Conservation (phyloP, 2,797 vertebrate genomes). For the Myotis daubentonii region DNA sequence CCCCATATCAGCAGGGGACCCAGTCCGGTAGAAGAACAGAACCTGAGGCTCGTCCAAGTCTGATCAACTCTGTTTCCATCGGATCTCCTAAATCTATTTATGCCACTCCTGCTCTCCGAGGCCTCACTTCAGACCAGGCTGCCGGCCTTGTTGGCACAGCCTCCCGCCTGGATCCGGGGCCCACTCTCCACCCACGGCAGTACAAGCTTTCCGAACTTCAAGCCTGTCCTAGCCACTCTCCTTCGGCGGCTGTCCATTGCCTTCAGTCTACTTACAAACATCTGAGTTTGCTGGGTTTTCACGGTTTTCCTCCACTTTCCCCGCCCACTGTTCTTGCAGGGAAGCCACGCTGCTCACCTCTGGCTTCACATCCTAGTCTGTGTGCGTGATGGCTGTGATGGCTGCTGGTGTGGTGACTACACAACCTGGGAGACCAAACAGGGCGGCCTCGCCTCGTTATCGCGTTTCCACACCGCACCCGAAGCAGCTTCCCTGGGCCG, state of each 20-base stretch:
- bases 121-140: neutral
- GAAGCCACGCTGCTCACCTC: neutral
- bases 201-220: neutral
- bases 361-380: neutral
- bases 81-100: neutral
- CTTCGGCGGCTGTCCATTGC: neutral
- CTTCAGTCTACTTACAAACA: neutral
- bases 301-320: neutral
- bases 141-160: neutral
- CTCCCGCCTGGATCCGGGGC: neutral
- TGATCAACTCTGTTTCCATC: neutral
- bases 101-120: neutral
- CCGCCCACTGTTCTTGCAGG: neutral
- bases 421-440: neutral
- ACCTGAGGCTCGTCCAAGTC: neutral
- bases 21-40: neutral
- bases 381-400: neutral
- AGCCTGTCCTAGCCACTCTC: neutral
- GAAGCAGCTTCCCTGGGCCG: neutral
- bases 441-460: neutral
- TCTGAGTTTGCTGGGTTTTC: neutral
- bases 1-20: neutral
- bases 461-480: neutral
- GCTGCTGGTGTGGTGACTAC: neutral
- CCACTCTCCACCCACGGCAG: neutral